phyloP scores from a whole-genome alignment of 1,140 invertebrate genomes.

The Rhyacophila brunnea region DNA sequence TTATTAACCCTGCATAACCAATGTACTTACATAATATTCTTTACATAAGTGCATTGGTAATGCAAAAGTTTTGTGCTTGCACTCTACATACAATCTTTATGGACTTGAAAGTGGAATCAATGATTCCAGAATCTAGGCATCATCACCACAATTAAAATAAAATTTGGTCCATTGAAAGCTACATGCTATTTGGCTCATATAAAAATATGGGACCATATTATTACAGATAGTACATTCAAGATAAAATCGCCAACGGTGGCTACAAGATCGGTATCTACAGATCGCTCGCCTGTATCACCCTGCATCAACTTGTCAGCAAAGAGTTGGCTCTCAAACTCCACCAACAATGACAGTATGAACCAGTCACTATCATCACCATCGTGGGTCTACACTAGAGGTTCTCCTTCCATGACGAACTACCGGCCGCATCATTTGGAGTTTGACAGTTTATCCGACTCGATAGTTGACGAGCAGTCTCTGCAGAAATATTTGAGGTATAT shows the following conservation, averaged over 20 bases:
- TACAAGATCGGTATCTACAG: background rate
- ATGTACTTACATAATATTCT: background rate
- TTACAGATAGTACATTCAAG: slow-evolving; percentile 30
- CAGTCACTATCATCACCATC: slow-evolving; percentile 24
- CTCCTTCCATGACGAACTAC: slow-evolving; percentile 27
- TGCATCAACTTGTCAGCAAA: slow-evolving; percentile 23
- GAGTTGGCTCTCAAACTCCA: slow-evolving; percentile 21
- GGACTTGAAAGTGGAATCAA: background rate
- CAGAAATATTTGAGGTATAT: slow-evolving; percentile 45
- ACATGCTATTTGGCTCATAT: too few species aligned
- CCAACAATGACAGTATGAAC: slow-evolving; percentile 23
- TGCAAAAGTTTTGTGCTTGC: background rate
- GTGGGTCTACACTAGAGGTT: slow-evolving; percentile 28
- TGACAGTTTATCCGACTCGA: slow-evolving; percentile 26
- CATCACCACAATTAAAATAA: slow-evolving; percentile 1
- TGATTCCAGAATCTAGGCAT: background rate
- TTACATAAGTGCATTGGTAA: background rate
- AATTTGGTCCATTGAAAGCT: slow-evolving; percentile 5
- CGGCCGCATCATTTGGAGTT: slow-evolving; percentile 26
- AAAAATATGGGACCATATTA: too few species aligned
- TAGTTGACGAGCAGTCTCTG: slow-evolving; percentile 49
- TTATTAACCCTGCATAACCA: background rate
- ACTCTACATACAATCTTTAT: background rate
- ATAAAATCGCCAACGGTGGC: slow-evolving; percentile 8
- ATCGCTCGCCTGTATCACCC: background rate